phyloP scores from a whole-genome alignment of 2,888 invertebrate species.

The Drosophila rubida region DNA sequence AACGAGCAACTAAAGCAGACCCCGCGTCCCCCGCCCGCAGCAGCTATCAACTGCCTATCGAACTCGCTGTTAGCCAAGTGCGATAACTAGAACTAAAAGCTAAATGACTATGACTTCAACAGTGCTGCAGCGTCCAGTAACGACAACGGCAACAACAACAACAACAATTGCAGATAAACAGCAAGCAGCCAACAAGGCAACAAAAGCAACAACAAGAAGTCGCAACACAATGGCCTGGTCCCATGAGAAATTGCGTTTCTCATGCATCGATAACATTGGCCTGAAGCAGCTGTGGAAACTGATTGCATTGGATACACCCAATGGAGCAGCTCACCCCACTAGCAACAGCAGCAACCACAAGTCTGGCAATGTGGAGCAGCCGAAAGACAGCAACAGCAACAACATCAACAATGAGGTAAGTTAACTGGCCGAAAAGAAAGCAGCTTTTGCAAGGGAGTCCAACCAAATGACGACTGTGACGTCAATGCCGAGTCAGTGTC shows the following conservation, averaged over 20 bases:
- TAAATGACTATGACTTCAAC: constrained; percentile 84
- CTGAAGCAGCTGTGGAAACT: constrained; percentile 84
- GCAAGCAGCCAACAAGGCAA: constrained; percentile 46
- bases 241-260: constrained; percentile 84
- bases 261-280: constrained; percentile 84
- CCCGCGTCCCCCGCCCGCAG: background rate
- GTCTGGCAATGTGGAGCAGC: constrained; percentile 54
- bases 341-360: constrained; percentile 38
- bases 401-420: constrained; percentile 73
- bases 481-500: constrained; percentile 59
- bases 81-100: constrained; percentile 35
- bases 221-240: constrained; percentile 83
- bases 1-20: constrained; percentile 14
- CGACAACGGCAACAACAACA: constrained; percentile 35
- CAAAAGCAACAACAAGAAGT: constrained; percentile 52
- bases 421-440: constrained; percentile 58
- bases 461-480: constrained; percentile 47
- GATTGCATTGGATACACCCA: constrained; percentile 83
- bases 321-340: constrained; percentile 29
- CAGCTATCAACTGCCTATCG: background rate
- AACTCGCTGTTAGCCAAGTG: constrained; percentile 24
- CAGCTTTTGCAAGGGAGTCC: constrained; percentile 35
- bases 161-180: constrained; percentile 38
- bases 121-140: constrained; percentile 76
- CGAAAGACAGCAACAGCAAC: constrained; percentile 46